phyloP scores from a whole-genome alignment of 2,888 invertebrate species.

The Eumacrocentrus americanus region DNA sequence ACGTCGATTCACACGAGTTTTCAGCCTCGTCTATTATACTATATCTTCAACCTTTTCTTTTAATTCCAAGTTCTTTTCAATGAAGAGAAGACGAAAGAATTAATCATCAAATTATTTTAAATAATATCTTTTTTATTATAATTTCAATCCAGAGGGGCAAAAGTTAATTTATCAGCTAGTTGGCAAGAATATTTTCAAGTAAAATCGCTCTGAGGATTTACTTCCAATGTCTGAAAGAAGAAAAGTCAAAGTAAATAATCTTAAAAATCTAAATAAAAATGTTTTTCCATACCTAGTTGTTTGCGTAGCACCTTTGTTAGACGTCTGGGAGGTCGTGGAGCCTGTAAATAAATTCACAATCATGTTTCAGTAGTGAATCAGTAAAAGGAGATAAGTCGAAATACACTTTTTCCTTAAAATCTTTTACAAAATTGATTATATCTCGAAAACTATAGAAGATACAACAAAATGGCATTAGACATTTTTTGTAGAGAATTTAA shows the following conservation, averaged over 20 bases:
- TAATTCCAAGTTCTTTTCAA: neutral
- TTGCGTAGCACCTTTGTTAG: conserved; percentile 28
- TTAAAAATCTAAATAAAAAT: neutral
- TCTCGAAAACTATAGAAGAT: no score
- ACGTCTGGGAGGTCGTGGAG: conserved; percentile 20
- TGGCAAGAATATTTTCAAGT: neutral
- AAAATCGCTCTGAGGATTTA: neutral
- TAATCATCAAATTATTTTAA: neutral
- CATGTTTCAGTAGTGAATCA: no score
- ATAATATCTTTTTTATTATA: neutral
- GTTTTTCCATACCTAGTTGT: conserved; percentile 27
- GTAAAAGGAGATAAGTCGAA: no score
- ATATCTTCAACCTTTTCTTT: neutral
- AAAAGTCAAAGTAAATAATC: neutral
- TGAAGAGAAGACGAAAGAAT: neutral
- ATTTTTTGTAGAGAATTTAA: no score
- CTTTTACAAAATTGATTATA: no score
- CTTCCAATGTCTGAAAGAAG: conserved; percentile 36
- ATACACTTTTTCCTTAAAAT: no score
- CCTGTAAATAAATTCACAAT: conserved; percentile 26
- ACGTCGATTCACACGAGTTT: neutral
- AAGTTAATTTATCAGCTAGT: neutral
- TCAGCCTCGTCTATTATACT: neutral
- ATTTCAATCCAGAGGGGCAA: neutral
- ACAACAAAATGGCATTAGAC: no score